phyloP scores from a whole-genome alignment of 1,140 invertebrate species.

The Phocides pigmalion region DNA sequence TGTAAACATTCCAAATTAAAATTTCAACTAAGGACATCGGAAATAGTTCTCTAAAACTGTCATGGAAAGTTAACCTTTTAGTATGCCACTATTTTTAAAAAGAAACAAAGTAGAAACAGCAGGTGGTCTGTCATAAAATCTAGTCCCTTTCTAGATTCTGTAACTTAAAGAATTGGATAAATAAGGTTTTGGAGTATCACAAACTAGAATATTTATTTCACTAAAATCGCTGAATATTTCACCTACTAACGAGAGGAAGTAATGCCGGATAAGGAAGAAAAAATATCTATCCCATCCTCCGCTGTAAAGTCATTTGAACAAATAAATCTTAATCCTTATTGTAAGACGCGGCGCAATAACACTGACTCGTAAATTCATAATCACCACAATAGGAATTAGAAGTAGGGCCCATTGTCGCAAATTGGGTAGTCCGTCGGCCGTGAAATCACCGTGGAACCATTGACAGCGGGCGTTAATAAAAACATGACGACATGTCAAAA shows the following conservation, averaged over 20 bases:
- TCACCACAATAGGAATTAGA: slow-evolving; percentile 74
- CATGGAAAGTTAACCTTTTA: slow-evolving; percentile 2
- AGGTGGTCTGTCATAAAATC: background rate
- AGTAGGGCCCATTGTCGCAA: slow-evolving; percentile 74
- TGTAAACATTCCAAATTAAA: slow-evolving; percentile 68
- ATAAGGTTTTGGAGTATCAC: too few relatives aligned
- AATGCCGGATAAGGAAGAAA: slow-evolving; percentile 43
- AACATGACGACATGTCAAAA: slow-evolving; percentile 82
- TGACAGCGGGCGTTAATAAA: slow-evolving; percentile 75
- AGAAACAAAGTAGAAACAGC: background rate
- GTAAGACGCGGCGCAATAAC: slow-evolving; percentile 69
- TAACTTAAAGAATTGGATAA: too few relatives aligned
- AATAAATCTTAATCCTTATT: slow-evolving; percentile 77
- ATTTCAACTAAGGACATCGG: slow-evolving; percentile 36
- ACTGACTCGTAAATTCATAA: slow-evolving; percentile 67
- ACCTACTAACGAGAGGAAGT: slow-evolving; percentile 38
- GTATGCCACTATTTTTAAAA: background rate
- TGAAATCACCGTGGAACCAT: slow-evolving; percentile 66
- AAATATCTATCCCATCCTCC: slow-evolving; percentile 48
- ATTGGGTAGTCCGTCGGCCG: slow-evolving; percentile 68
- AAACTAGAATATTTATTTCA: too few relatives aligned
- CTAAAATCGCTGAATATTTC: background rate
- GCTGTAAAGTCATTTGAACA: slow-evolving; percentile 73
- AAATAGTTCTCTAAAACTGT: slow-evolving; percentile 23
- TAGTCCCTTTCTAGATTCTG: too few relatives aligned